Evolutionary conservation across 2,113 vertebrate species (phyloP).

Genomic region (Phylloscopus trochilus): DNA sequence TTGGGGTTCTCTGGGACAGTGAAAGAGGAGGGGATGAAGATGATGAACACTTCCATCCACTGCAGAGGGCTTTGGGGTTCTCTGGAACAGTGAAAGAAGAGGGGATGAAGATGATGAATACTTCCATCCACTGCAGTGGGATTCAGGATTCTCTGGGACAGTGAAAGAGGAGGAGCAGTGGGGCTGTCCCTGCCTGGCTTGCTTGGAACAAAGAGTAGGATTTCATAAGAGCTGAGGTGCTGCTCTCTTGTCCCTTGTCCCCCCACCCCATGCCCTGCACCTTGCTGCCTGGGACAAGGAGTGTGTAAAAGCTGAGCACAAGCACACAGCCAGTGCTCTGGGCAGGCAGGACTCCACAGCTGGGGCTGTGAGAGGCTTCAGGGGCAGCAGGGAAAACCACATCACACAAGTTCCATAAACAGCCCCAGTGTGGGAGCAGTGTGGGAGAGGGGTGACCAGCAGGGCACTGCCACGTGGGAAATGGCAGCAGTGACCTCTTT

Average conservation of each 20-base stretch:
- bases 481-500: background rate
- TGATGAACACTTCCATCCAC: too few species aligned
- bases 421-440: fast-evolving
- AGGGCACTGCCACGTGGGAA: fast-evolving
- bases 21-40: too few species aligned
- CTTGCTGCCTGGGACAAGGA: background rate
- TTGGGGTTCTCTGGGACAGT: background rate
- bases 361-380: background rate
- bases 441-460: background rate
- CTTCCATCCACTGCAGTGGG: background rate
- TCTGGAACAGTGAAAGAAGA: too few species aligned
- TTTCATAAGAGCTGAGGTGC: background rate
- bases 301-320: fast-evolving
- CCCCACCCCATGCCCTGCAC: fast-evolving
- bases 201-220: background rate
- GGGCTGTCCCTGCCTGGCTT: background rate
- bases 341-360: background rate
- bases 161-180: too few species aligned
- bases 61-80: too few species aligned
- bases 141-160: background rate
- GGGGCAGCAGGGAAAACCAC: background rate
- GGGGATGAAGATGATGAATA: too few species aligned
- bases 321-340: too few species aligned
- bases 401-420: fast-evolving
- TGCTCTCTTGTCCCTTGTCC: background rate